Base-by-base conservation (phyloP, 2,797 vertebrate genomes). In the Xenops minutus region DNA sequence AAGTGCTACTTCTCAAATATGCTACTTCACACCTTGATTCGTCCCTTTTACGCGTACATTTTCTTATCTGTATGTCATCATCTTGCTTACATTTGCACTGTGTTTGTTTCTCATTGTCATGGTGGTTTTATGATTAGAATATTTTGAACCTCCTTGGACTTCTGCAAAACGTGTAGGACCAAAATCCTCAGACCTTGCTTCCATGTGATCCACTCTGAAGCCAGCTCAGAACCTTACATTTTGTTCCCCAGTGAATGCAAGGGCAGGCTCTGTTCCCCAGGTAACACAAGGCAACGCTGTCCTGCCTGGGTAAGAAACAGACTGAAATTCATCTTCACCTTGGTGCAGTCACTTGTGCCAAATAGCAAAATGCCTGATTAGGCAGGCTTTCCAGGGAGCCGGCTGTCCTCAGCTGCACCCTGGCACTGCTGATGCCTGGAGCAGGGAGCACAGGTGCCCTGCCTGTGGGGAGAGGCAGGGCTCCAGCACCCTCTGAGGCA, bases 401-500 rank as follows among this genome's bases (percentile, higher is more conserved):
- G 6, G 17, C 58, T 90, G 76, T 90, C 89, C 92, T 95, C 69
- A 78, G 89, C 79, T 90, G 88, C 88, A 72, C 92, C 72, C 85
- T 0, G 7, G 72, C 76, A 10, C 58, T 44, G 68, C 85, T 83
- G 30, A 20, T 15, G 0, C 69, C 41, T 0, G 0, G 34, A 55
- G 68, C 75, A 63, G 67, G 46, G 78, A 89, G 59, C 0, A 0
- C 80, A 89, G 87, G 71, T 91, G 81, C 41, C 62, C 41, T 54
- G 51, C 63, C 71, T 88, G 69, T 27, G 18, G 24, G 74, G 67
- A 85, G 41, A 64, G 54, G 44, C 56, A 56, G 41, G 29, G 58
- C 21, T 92, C 77, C 89, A 79, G 74, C 80, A 91, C 62, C 49
- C 48, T 37, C 36, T 8, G 22, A 69, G 52, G 27, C 54, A 30